These are phyloP conservation scores for Synanthedon vespiformis DNA, from an alignment of 2,888 invertebrate genomes.

Conservation along the genomic window DNA sequence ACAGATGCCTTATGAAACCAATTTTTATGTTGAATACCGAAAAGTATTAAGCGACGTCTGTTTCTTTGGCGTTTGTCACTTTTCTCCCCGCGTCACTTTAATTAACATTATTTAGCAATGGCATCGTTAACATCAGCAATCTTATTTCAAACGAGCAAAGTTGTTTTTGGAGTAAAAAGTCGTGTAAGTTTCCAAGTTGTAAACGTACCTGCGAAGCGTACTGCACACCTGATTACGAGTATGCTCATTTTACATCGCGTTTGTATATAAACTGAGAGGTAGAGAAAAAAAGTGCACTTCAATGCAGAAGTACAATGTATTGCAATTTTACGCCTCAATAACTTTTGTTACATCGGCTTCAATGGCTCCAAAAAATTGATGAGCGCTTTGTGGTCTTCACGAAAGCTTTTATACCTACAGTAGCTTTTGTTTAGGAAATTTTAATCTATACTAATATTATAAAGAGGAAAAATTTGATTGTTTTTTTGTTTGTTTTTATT, in stretches of 20 bases:
- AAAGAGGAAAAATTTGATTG: no score
- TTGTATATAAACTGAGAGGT: neutral
- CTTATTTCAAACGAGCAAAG: neutral
- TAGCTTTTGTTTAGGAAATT: no score
- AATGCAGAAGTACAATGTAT: neutral
- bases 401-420: no score
- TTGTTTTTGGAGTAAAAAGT: no score
- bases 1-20: conserved; percentile 8
- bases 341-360: neutral
- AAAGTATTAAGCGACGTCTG: conserved; percentile 16
- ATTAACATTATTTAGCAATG: conserved; percentile 2
- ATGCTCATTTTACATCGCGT: neutral
- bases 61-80: conserved; percentile 1
- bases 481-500: no score
- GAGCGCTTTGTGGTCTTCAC: no score
- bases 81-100: neutral
- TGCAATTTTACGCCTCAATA: conserved; percentile 10
- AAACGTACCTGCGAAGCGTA: neutral
- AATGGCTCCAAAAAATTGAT: no score
- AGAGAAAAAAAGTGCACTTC: neutral
- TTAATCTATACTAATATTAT: no score
- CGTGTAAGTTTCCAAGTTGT: no score
- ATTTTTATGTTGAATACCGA: conserved; percentile 5
- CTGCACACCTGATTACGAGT: neutral
- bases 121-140: neutral